Evolutionary conservation across 1,140 invertebrate genomes (phyloP).

Genomic region (Drosophila suzukii): DNA sequence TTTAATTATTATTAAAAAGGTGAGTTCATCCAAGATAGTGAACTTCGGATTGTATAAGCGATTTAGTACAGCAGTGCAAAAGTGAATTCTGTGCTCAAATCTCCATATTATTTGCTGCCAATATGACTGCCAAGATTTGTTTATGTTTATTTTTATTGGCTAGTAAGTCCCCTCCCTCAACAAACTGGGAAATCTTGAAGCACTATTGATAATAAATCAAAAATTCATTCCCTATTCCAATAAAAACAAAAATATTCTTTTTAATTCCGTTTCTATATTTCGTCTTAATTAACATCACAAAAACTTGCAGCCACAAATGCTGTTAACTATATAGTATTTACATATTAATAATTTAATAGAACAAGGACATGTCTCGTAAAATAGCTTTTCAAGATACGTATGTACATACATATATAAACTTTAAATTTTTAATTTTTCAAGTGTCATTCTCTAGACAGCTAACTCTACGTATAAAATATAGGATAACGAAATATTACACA

Average conservation of each 20-base stretch:
- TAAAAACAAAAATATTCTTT: neutral
- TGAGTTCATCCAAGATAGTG: neutral
- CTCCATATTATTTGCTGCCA: neutral
- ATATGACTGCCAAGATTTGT: neutral
- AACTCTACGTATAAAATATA: no score
- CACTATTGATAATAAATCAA: neutral
- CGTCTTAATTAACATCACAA: no score
- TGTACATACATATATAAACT: no score
- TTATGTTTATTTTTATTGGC: neutral
- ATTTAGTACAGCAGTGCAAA: neutral
- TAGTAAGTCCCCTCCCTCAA: neutral
- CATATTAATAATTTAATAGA: no score
- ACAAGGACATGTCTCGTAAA: no score
- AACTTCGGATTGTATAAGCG: neutral
- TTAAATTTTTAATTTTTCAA: no score
- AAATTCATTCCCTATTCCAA: neutral
- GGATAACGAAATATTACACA: no score
- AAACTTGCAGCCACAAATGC: no score
- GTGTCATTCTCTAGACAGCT: no score
- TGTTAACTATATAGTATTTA: no score
- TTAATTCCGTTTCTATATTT: no score
- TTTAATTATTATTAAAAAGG: constrained; percentile 1
- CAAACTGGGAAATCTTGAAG: neutral
- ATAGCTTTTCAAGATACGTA: no score
- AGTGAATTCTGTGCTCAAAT: neutral